A percentile compares a stretch with the other conserved stretches of the same genome.
phyloP scores from a whole-genome alignment of 2,797 vertebrate genomes.

The Harpagifer antarcticus region DNA sequence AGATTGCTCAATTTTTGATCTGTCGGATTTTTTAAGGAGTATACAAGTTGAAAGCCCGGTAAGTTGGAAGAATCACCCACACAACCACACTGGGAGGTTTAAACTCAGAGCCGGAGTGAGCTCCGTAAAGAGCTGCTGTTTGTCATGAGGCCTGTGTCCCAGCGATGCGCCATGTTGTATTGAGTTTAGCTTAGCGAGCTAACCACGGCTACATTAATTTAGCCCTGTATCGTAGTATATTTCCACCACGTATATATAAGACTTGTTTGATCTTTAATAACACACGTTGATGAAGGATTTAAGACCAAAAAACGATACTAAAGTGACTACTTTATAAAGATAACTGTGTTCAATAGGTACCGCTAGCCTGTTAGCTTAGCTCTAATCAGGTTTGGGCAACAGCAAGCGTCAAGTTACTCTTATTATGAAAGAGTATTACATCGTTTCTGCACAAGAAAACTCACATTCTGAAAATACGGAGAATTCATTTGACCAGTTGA shows the following conservation, averaged over 20 bases:
- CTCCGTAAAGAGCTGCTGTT: neutral
- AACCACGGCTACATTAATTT: slow-evolving; percentile 7
- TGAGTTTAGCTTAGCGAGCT: slow-evolving; percentile 55
- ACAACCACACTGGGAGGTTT: fast-evolving
- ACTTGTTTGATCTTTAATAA: fast-evolving
- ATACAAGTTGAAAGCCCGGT: slow-evolving; percentile 58
- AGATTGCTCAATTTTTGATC: slow-evolving; percentile 34
- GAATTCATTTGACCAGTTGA: fast-evolving
- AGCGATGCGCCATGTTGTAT: slow-evolving; percentile 79
- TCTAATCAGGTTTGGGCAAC: neutral
- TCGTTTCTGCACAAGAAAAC: neutral
- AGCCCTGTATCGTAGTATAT: neutral
- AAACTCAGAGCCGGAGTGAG: fast-evolving
- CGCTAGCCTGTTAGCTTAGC: slow-evolving; percentile 45
- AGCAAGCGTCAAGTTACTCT: neutral
- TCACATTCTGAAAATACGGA: neutral
- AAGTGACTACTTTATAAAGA: neutral
- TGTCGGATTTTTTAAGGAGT: slow-evolving; percentile 30
- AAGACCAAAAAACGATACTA: fast-evolving
- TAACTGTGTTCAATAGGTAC: neutral
- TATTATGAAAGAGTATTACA: too few relatives aligned
- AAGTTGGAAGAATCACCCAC: slow-evolving; percentile 8
- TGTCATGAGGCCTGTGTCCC: slow-evolving; percentile 58
- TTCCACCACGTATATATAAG: neutral
- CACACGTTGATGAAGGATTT: fast-evolving